Conservation (phyloP, 2,113 vertebrate species). For the Rynchops niger region DNA sequence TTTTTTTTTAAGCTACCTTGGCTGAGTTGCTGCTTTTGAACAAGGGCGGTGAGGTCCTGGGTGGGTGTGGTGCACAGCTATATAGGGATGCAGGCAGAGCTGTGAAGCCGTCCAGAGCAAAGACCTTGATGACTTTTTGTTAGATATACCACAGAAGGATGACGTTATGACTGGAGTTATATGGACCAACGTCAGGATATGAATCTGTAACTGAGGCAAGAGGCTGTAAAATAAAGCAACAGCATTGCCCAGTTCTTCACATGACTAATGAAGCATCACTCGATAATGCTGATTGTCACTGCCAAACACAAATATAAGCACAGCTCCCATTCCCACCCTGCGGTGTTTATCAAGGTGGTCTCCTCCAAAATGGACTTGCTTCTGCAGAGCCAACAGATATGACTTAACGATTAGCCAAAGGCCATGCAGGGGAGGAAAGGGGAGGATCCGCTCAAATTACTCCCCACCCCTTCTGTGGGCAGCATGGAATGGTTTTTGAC, state of each 20-base stretch:
- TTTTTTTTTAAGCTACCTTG: neutral
- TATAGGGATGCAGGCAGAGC: neutral
- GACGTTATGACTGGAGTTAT: neutral
- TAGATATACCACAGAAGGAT: neutral
- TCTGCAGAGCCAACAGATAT: neutral
- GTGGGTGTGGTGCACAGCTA: neutral
- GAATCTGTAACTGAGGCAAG: neutral
- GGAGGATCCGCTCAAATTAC: neutral
- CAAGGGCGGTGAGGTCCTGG: rapidly evolving
- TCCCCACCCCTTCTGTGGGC: neutral
- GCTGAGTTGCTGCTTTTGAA: neutral
- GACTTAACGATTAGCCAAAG: neutral
- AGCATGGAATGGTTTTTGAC: neutral
- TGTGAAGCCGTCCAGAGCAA: neutral
- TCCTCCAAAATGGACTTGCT: neutral
- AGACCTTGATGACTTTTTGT: neutral
- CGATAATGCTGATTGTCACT: neutral
- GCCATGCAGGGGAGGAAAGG: neutral
- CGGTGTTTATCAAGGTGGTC: neutral
- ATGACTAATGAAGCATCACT: neutral
- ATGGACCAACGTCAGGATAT: neutral
- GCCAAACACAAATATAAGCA: neutral
- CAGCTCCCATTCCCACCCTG: neutral
- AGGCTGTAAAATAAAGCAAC: neutral
- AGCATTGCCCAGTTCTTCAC: neutral